Base-by-base conservation (phyloP, 2,797 vertebrate genomes). In the Strix occidentalis region DNA sequence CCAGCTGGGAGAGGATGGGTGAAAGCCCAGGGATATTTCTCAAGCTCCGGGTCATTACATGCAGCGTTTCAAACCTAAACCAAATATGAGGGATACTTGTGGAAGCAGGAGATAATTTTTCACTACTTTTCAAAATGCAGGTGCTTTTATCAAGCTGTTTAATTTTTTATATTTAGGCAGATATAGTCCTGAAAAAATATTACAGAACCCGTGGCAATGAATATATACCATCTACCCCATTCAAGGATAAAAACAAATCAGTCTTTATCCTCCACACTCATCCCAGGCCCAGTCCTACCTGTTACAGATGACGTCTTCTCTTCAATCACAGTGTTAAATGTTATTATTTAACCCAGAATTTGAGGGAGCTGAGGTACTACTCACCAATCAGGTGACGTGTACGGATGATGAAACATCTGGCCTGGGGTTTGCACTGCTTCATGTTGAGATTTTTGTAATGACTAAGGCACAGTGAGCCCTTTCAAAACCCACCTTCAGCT, bases 121-220 rank as follows among this genome's bases (percentile, higher is more conserved):
- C 25, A 46, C 46, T 35, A 25, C 5, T 53, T 48, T 79, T 60
- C 39, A 66, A 45, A 84, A 31, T 33, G 14, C 54, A 54, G 48
- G 29, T 50, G 15, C 45, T 43, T 68, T 53, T 28, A 48, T 35
- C 60, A 28, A 79, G 25, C 53, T 41, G 15, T 23, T 41, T 65
- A 9, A 13, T 58, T 41, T 23, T n/a, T 46, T 81, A 29, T 31
- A 19, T 43, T 54, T 24, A 41, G 41, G 61, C 39, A 61, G 61
- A 54, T 41, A 23, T 7, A 68, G 56, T 18, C 26, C 69, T 39
- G 33, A 39, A 56, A 69, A 43, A 0, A 0, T 18, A 31, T 25
- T 17, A 16, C 29, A 24, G 46, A 48, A 33, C 26, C 16, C 2
- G 0, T 18, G 28, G 29, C 33, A 19, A 16, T 5, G 28, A 1